Evolutionary conservation across 2,113 vertebrate genomes (phyloP), one percentile per base, ranked within the genome.

Genomic region (Ptyas mucosa): DNA sequence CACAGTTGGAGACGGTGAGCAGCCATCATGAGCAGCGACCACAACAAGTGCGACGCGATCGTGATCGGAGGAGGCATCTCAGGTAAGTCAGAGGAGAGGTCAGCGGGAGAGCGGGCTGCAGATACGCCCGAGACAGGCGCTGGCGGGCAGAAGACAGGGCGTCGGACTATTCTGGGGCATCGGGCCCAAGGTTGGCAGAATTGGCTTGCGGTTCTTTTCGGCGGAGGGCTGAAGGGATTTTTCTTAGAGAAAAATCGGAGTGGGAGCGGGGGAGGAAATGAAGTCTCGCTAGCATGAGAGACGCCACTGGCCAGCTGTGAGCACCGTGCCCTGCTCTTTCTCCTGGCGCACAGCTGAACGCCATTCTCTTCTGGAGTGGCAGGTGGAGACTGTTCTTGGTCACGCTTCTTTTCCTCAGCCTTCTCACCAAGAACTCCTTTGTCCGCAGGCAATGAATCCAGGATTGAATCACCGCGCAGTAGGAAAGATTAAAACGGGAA

Each of bases 21-120:
- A 0, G 34, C 87, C 10, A 96, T 93, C 97, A 99, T 99, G 99
- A 97, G 97, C 93, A 97, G 97, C 98, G 97, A 97, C 93, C 96
- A 97, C 98, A 97, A 97, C 97, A 98, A 97, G 90, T 98, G 96
- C 97, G 99, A 99, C 12, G 99, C 99, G 92, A 94, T 99, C 23
- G 98, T 99, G 94, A 96, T 99, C 94, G 99, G 99, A 91, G 99
- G 97, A 93, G 99, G 99, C 91, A 98, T 99, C 95, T 99, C 99
- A 98, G 99, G 99, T 99, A 93, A 96, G 98, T 11, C 0, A 43
- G n/a, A 1, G 7, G 15, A 54, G 87, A 9, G 2, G 52, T 15
- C 29, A n/a, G 29, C 15, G 11, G 23, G 11, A 14, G 57, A 15
- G 39, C 23, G 10, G 11, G 46, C 43, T 51, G 46, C 49, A 15